phyloP scores from a whole-genome alignment of 2,797 vertebrate genomes.

The Micrastur ruficollis region DNA sequence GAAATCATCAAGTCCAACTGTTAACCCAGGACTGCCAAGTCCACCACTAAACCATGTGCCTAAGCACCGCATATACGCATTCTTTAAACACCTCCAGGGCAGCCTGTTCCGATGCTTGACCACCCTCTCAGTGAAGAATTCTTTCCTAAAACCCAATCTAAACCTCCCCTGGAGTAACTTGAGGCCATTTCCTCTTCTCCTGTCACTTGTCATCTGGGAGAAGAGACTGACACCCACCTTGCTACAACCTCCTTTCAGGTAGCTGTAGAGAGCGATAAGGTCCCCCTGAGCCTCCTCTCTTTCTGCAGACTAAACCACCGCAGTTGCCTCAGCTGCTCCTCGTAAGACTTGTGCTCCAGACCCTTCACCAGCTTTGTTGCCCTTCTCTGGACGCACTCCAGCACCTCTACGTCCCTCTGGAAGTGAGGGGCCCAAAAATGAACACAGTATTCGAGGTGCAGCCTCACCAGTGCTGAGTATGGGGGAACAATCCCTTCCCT shows the following conservation, averaged over 20 bases:
- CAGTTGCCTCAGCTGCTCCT: neutral
- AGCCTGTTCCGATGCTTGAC: neutral
- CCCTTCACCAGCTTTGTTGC: neutral
- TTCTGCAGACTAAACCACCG: neutral
- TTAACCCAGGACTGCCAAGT: neutral
- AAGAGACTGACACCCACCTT: neutral
- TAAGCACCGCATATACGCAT: neutral
- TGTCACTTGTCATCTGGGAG: neutral
- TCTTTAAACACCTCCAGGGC: neutral
- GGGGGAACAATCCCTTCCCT: neutral
- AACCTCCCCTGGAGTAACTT: neutral
- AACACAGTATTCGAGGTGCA: neutral
- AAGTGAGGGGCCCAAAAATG: neutral
- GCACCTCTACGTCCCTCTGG: neutral
- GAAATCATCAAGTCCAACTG: neutral
- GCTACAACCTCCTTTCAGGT: neutral
- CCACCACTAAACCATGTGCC: neutral
- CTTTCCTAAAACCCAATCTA: neutral
- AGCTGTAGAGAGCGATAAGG: neutral
- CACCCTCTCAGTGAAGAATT: neutral
- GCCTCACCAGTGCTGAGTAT: neutral
- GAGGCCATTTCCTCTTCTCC: neutral
- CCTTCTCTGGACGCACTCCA: rapidly evolving
- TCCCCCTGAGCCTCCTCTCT: neutral
- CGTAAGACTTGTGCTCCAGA: neutral